phyloP scores from a whole-genome alignment of 2,113 vertebrate species.

The Lutjanus erythropterus region DNA sequence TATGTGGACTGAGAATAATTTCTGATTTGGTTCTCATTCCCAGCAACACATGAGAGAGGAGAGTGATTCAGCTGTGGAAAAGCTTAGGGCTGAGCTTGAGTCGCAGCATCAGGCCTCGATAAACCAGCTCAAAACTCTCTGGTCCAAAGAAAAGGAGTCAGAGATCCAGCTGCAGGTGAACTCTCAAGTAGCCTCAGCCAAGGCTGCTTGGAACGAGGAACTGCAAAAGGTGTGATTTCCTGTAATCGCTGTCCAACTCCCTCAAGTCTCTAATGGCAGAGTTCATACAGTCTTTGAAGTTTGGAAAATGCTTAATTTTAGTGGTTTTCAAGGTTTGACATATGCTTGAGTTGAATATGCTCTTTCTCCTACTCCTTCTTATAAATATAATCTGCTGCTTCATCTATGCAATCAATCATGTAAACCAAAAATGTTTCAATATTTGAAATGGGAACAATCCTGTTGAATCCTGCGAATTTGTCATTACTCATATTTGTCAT shows the following conservation, averaged over 20 bases:
- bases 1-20: not conserved
- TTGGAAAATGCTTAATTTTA: too few relatives aligned
- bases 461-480: too few relatives aligned
- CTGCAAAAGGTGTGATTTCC: conserved; percentile 81
- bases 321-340: too few relatives aligned
- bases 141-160: conserved; percentile 85
- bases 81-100: conserved; percentile 85
- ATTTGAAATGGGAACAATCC: too few relatives aligned
- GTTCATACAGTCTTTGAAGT: too few relatives aligned
- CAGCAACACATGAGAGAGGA: conserved; percentile 84
- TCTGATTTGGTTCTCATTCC: conserved; percentile 11
- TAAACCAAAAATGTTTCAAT: too few relatives aligned
- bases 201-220: conserved; percentile 83
- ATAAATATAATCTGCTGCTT: too few relatives aligned
- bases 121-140: conserved; percentile 80
- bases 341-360: too few relatives aligned
- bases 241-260: not conserved
- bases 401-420: too few relatives aligned
- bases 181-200: conserved; percentile 79
- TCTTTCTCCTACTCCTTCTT: too few relatives aligned
- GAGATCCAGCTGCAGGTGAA: conserved; percentile 79
- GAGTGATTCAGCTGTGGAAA: conserved; percentile 78
- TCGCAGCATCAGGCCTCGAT: conserved; percentile 81
- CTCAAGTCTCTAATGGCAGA: not conserved
- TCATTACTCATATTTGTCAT: too few relatives aligned